Evolutionary conservation across 2,113 vertebrate genomes (phyloP).

Genomic region (Myodes glareolus): DNA sequence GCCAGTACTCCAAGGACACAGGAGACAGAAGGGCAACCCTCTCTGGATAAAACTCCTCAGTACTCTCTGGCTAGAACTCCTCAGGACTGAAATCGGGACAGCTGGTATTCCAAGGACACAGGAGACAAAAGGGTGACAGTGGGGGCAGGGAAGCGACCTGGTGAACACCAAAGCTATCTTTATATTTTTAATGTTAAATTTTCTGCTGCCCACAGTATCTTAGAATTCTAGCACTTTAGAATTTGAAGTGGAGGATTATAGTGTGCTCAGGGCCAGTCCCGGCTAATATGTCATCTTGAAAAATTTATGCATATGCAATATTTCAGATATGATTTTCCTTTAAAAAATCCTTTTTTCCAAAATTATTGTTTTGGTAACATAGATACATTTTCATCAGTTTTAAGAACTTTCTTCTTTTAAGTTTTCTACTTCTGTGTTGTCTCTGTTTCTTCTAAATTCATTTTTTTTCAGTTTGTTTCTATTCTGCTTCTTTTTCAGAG

Average conservation of each 20-base stretch:
- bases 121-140: no score
- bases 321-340: neutral
- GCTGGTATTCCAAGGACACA: no score
- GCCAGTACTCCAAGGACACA: no score
- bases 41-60: no score
- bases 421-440: slow-evolving; percentile 1
- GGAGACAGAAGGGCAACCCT: no score
- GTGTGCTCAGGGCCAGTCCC: neutral
- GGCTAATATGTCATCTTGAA: neutral
- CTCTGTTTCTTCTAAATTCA: slow-evolving; percentile 41
- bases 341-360: neutral
- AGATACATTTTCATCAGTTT: neutral
- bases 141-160: no score
- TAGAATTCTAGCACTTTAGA: neutral
- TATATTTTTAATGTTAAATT: neutral
- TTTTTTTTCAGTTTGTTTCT: neutral
- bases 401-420: neutral
- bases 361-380: slow-evolving; percentile 6
- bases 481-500: slow-evolving; percentile 11
- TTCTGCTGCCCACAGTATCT: neutral
- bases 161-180: no score
- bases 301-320: neutral
- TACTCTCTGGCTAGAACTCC: no score
- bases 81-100: no score
- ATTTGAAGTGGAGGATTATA: neutral